Base-by-base conservation (phyloP, 2,113 vertebrate genomes). In the Myiopsitta monachus region DNA sequence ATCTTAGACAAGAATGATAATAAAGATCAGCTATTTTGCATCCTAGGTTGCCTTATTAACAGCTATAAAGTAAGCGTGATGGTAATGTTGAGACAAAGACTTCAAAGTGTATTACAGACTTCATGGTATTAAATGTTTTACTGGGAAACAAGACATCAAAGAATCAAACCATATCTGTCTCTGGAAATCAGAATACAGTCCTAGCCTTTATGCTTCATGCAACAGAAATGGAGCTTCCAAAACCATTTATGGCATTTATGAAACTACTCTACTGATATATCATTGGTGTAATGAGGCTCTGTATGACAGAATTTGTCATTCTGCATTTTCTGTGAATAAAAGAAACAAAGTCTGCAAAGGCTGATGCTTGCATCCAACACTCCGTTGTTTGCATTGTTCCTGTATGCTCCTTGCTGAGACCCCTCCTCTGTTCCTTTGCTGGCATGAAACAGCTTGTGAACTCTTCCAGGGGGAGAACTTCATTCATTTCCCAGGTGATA, bases 341-440 rank as follows among this genome's bases (percentile, higher is more conserved):
- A 28, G 30, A 66, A 74, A 39, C 24, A 41, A 30, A 3, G 13
- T 41, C 31, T 49, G 30, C 11, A 4, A 78, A 55, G 33, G 11
- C 47, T 51, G 59, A 17, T 0, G 6, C 26, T 44, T 52, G 44
- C 46, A 26, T 30, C 30, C 51, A 68, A 38, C 4, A 2, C 36
- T 80, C 62, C 49, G 44, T 16, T 86, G 13, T 67, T 88, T 46
- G 51, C 8, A 9, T 17, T 36, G 14, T 17, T 90, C 83, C 91
- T 84, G 22, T 0, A 1, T 70, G 17, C 44, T 33, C 8, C 62
- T 61, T 74, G 18, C 51, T 69, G 18, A 66, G 24, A 7, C 5
- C 9, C 26, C 1, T 2, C 2, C n/a, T 73, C 22, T 41, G n/a
- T 8, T 88, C 22, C 63, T 72, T 83, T 5, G 0, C n/a, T 54